Percentiles rank a stretch among this genome's conserved stretches.
Evolutionary conservation across 2,888 invertebrate genomes (phyloP).

Genomic region (Lacanobia oleracea): DNA sequence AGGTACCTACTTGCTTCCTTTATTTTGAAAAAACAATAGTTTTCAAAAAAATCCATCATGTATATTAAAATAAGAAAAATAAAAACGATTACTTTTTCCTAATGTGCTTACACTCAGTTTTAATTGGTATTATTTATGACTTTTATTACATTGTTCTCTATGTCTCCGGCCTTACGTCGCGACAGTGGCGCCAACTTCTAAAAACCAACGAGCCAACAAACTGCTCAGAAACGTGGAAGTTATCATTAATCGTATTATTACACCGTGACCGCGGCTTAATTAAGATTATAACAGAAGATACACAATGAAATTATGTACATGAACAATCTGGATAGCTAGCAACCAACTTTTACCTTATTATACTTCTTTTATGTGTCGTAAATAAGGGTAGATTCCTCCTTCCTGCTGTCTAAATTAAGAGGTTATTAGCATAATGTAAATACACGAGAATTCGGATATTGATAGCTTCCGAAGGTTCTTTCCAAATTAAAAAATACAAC

Average conservation of each 20-base stretch:
- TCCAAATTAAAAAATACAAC: neutral
- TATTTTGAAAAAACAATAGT: too few species aligned
- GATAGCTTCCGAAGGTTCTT: neutral
- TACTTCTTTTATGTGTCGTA: constrained; percentile 32
- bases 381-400: constrained; percentile 20
- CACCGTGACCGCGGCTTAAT: constrained; percentile 82
- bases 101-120: neutral
- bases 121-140: neutral
- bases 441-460: neutral
- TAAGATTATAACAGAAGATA: constrained; percentile 81
- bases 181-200: constrained; percentile 72
- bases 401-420: constrained; percentile 31
- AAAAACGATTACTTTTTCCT: too few species aligned
- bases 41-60: too few species aligned
- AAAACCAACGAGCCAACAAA: constrained; percentile 83
- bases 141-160: neutral
- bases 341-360: constrained; percentile 55
- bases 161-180: constrained; percentile 52
- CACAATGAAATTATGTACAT: constrained; percentile 61
- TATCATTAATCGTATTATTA: constrained; percentile 82
- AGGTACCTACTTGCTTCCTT: too few species aligned
- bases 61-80: too few species aligned
- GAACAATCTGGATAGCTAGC: constrained; percentile 48
- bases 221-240: constrained; percentile 75
- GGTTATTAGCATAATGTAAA: constrained; percentile 12